A percentile compares a stretch with the other conserved stretches of the same genome.
These are phyloP conservation scores for Caenorhabditis sp. DNA, from an alignment of 2,888 invertebrate species.

Conservation along the genomic window DNA sequence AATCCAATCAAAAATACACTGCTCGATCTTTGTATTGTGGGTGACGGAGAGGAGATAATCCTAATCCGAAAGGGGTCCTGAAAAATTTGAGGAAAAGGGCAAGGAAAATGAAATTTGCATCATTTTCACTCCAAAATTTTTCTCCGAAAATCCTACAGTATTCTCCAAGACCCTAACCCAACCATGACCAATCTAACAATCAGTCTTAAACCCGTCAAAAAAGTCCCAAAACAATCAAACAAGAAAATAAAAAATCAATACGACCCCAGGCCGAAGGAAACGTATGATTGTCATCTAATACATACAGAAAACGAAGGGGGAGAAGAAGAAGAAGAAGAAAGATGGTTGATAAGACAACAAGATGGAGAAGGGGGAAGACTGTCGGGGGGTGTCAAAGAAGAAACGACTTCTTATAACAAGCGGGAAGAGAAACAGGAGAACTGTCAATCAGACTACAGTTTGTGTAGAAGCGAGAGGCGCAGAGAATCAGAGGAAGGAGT, in stretches of 20 bases:
- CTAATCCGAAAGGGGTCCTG: neutral
- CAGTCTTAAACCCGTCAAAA: neutral
- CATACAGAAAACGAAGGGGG: neutral
- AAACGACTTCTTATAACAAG: constrained; percentile 25
- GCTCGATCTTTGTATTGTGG: constrained; percentile 14
- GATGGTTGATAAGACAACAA: constrained; percentile 2
- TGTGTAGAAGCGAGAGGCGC: neutral
- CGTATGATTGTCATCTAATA: constrained; percentile 14
- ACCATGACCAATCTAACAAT: neutral
- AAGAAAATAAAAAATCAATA: constrained; percentile 3
- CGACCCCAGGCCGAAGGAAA: neutral
- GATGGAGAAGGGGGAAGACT: constrained; percentile 15
- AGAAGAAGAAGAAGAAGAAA: neutral
- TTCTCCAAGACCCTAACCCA: no score
- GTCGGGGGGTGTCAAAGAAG: neutral
- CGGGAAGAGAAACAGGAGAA: neutral
- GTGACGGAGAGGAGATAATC: constrained; percentile 14
- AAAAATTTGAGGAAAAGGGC: no score
- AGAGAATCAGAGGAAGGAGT: constrained; percentile 12
- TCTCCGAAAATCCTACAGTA: no score
- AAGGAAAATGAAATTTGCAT: neutral
- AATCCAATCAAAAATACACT: neutral
- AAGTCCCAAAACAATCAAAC: neutral
- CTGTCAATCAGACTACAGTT: no score
- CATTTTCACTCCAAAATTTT: neutral